Percentiles rank a stretch among this genome's conserved stretches.
These are phyloP conservation scores for Oegoconia quadripuncta DNA, from an alignment of 2,888 invertebrate species.

Conservation along the genomic window DNA sequence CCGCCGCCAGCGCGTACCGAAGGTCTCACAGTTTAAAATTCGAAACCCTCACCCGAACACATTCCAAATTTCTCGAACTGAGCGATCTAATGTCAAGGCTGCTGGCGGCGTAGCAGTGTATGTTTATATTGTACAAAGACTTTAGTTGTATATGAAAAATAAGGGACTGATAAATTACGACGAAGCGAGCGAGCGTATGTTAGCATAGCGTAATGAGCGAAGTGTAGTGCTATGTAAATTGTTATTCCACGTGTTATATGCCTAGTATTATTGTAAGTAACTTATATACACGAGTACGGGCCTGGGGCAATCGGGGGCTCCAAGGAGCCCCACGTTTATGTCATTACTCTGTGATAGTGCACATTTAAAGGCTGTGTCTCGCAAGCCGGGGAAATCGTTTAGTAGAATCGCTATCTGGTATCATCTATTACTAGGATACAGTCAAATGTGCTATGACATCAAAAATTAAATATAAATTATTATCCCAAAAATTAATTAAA, in stretches of 20 bases:
- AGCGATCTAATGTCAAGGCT: slow-evolving; percentile 20
- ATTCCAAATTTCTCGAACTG: slow-evolving; percentile 44
- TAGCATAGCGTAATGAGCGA: slow-evolving; percentile 54
- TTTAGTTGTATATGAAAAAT: slow-evolving; percentile 43
- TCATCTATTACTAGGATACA: slow-evolving; percentile 38
- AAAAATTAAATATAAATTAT: slow-evolving; percentile 66
- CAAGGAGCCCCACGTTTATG: slow-evolving; percentile 66
- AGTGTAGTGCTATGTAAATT: slow-evolving; percentile 67
- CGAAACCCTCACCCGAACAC: slow-evolving; percentile 34
- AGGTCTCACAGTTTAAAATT: slow-evolving; percentile 83
- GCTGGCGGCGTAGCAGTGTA: slow-evolving; percentile 28
- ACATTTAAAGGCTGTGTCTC: slow-evolving; percentile 57
- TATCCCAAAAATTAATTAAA: slow-evolving; percentile 78
- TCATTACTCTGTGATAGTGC: slow-evolving; percentile 79
- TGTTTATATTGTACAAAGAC: slow-evolving; percentile 66
- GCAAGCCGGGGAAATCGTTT: slow-evolving; percentile 31
- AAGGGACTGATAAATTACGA: slow-evolving; percentile 48
- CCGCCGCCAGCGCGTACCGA: slow-evolving; percentile 84
- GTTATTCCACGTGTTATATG: slow-evolving; percentile 70
- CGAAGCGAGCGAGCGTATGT: slow-evolving; percentile 47
- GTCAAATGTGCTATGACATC: slow-evolving; percentile 72
- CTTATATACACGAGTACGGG: slow-evolving; percentile 73
- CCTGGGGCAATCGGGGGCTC: slow-evolving; percentile 75
- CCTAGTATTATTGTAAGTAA: slow-evolving; percentile 72
- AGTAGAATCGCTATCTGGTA: slow-evolving; percentile 29